phyloP scores from a whole-genome alignment of 2,888 invertebrate species.

The Gerris lacustris region DNA sequence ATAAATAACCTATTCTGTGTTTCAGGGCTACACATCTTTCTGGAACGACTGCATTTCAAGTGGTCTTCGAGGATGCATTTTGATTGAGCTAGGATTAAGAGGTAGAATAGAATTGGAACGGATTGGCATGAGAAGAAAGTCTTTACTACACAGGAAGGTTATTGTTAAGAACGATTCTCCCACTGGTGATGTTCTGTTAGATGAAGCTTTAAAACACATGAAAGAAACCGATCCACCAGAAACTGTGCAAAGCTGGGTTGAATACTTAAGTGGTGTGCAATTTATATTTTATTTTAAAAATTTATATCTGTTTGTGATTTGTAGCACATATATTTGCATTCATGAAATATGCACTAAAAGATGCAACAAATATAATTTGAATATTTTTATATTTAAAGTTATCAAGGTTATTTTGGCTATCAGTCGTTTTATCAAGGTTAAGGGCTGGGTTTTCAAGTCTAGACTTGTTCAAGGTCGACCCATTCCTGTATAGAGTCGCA shows the following conservation, averaged over 20 bases:
- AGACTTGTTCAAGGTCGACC: too few species aligned
- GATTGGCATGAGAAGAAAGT: constrained; percentile 90
- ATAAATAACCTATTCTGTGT: not conserved
- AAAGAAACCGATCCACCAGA: constrained; percentile 97
- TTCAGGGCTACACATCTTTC: constrained; percentile 95
- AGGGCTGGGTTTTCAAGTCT: too few species aligned
- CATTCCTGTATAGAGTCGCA: too few species aligned
- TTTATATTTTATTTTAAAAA: not conserved
- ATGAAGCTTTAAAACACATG: constrained; percentile 91
- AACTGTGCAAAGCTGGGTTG: constrained; percentile 97
- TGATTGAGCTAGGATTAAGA: constrained; percentile 89
- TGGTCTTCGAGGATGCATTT: constrained; percentile 93
- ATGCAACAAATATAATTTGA: too few species aligned
- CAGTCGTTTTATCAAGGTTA: too few species aligned
- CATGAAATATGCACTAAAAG: too few species aligned
- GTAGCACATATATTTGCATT: too few species aligned
- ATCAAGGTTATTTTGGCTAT: too few species aligned
- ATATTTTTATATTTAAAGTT: too few species aligned
- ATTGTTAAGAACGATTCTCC: constrained; percentile 76
- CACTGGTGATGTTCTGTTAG: constrained; percentile 91
- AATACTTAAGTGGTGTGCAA: constrained; percentile 85
- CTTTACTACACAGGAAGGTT: constrained; percentile 71
- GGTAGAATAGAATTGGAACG: constrained; percentile 93
- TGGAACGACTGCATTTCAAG: constrained; percentile 99
- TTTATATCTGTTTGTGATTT: too few species aligned